Evolutionary conservation across 2,113 vertebrate species (phyloP).

Genomic region (Rattus rattus): DNA sequence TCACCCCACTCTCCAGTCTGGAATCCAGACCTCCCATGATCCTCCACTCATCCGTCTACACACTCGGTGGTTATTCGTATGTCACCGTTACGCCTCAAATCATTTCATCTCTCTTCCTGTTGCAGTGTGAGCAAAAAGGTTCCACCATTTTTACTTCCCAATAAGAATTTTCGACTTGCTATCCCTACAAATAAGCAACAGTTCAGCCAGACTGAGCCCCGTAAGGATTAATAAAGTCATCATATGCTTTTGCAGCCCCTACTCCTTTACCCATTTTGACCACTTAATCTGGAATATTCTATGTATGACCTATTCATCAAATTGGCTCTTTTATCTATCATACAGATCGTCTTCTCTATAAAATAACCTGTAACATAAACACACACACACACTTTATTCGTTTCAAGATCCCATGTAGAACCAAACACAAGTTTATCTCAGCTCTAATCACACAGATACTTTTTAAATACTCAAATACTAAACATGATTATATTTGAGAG

Average conservation of each 20-base stretch:
- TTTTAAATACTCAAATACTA: background rate
- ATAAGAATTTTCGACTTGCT: background rate
- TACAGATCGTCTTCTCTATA: background rate
- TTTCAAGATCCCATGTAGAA: background rate
- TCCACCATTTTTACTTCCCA: background rate
- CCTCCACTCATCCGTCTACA: background rate
- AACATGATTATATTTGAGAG: background rate
- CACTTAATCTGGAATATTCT: background rate
- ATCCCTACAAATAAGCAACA: background rate
- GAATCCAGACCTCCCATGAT: background rate
- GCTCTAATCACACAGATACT: background rate
- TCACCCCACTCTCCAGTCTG: background rate
- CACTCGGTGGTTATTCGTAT: background rate
- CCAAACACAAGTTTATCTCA: background rate
- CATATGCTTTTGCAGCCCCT: background rate
- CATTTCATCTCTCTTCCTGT: background rate
- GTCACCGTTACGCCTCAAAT: background rate
- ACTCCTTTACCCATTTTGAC: background rate
- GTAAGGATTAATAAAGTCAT: background rate
- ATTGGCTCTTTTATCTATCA: background rate
- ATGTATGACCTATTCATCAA: background rate
- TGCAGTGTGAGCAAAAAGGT: background rate
- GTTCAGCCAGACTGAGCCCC: background rate
- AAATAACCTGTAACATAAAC: background rate
- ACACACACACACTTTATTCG: background rate